Evolutionary conservation across 2,888 invertebrate species (phyloP).

Genomic region (Crepidodera aurea): DNA sequence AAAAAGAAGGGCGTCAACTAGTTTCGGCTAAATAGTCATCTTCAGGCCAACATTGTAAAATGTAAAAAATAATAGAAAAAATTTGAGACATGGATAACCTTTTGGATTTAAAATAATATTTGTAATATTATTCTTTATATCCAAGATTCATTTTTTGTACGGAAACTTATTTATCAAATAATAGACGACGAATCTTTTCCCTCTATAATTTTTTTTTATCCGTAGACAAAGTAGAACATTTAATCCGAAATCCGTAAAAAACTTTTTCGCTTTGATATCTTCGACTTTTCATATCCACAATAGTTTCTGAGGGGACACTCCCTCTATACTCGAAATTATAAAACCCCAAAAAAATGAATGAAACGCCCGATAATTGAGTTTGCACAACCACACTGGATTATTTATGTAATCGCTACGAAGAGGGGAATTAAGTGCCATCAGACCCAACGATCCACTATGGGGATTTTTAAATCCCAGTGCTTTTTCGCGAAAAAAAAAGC

Average conservation of each 20-base stretch:
- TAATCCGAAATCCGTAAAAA: not conserved
- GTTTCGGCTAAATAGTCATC: no score
- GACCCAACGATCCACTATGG: conserved; percentile 42
- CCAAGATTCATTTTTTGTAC: no score
- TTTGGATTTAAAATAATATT: no score
- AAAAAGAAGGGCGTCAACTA: no score
- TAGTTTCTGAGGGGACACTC: not conserved
- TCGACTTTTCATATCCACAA: conserved; percentile 3
- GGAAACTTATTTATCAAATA: no score
- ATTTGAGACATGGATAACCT: no score
- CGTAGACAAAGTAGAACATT: not conserved
- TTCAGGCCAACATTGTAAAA: no score
- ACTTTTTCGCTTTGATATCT: not conserved
- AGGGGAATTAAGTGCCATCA: conserved; percentile 33
- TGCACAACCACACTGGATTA: conserved; percentile 51
- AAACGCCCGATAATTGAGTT: conserved; percentile 60
- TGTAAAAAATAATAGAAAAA: no score
- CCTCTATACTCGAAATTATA: conserved; percentile 19
- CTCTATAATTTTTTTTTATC: no score
- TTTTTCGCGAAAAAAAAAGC: conserved; percentile 31
- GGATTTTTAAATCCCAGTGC: conserved; percentile 44
- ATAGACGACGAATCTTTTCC: no score
- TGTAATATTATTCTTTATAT: no score
- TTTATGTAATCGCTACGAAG: conserved; percentile 46
- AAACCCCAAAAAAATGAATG: conserved; percentile 35